Conservation (phyloP, 2,888 invertebrate species). For the Formica aserva region DNA sequence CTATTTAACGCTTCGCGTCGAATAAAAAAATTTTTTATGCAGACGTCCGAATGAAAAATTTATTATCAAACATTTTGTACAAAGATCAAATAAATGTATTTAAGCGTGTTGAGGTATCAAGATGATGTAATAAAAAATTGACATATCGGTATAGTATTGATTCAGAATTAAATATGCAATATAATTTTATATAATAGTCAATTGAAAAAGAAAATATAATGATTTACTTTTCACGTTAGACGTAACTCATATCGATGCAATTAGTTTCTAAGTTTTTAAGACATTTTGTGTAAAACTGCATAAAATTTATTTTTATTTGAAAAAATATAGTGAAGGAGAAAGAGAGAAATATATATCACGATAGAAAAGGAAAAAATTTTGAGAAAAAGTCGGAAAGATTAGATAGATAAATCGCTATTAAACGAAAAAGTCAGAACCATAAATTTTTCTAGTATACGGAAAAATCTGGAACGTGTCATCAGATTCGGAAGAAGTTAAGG, state of each 20-base stretch:
- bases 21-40: constrained; percentile 22
- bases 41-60: constrained; percentile 48
- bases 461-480: constrained; percentile 13
- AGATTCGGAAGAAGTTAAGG: constrained; percentile 29
- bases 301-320: neutral
- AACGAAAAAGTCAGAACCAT: neutral
- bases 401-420: neutral
- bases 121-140: neutral
- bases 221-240: neutral
- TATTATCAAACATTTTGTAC: constrained; percentile 20
- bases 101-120: neutral
- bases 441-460: neutral
- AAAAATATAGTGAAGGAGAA: neutral
- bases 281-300: neutral
- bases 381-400: neutral
- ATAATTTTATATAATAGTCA: neutral
- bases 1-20: neutral
- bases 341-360: neutral
- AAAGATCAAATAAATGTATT: neutral
- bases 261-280: neutral
- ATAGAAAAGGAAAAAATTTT: neutral
- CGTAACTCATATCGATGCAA: neutral
- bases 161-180: neutral
- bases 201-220: neutral
- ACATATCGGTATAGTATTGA: neutral